Evolutionary conservation across 2,888 invertebrate genomes (phyloP), one percentile per base, ranked within the genome.

Genomic region (Eilema griseolum): DNA sequence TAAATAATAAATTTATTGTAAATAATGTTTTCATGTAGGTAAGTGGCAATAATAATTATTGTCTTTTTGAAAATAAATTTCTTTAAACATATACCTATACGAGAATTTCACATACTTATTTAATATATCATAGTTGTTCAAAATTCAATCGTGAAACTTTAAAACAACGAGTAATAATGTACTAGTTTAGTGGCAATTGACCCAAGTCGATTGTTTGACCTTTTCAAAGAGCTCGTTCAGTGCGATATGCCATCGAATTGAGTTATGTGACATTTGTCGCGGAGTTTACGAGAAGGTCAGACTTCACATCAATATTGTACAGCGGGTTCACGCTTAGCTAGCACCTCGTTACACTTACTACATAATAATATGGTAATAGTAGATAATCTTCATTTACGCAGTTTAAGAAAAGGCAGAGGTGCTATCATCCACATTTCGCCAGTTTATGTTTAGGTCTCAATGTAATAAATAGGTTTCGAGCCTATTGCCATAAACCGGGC

Each of bases 191-290:
- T 24, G 8, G 0, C 24, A 24, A 16, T 62, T 24, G 24, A 37
- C 37, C 23, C 23, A 23, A 23, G 24, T 4, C 23, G 7, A 24
- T 4, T 14, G 23, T 61, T 61, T 33, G 33, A 11, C 33, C 31
- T 33, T 60, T 3, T 10, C 2, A 63, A 26, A 24, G 20, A 63
- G 26, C 37, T 31, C 24, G 8, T 57, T 37, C 24, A 33, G 14
- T 31, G 33, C 77, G 72, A 68, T 73, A 82, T 33, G 23, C 14
- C 57, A 52, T 52, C 33, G 24, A 59, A 37, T 41, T 63, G 41
- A 23, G 26, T 33, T 28, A 28, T 20, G 14, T 69, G 59, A 59
- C 57, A 63, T 59, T 63, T 69, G 59, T 68, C 62, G 16, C 2
- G 56, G 31, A 57, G 24, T 69, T 57, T 62, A 63, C 57, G 62